These are phyloP conservation scores for Ceyx margarethae DNA, from an alignment of 2,113 vertebrate species.

Conservation along the genomic window DNA sequence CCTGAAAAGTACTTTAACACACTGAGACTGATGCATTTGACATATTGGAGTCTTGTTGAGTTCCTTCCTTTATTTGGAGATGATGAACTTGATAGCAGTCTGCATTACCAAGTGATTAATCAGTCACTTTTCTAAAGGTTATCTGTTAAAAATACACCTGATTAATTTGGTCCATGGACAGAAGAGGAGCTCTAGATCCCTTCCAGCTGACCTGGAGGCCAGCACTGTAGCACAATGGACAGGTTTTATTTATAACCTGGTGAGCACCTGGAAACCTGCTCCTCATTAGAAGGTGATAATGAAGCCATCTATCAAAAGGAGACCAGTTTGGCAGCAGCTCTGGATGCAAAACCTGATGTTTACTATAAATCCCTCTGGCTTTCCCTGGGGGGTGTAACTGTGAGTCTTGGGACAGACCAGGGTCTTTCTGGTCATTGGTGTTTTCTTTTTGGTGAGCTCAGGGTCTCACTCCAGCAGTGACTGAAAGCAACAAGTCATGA, in stretches of 20 bases:
- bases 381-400: not conserved
- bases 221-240: conserved; percentile 48
- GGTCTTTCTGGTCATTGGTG: not conserved
- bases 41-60: conserved; percentile 45
- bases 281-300: conserved; percentile 89
- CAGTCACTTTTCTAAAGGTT: conserved; percentile 46
- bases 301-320: conserved; percentile 82
- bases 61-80: conserved; percentile 40
- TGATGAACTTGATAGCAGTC: conserved; percentile 48
- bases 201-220: conserved; percentile 47
- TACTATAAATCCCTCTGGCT: conserved; percentile 34
- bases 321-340: conserved; percentile 66
- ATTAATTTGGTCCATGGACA: conserved; percentile 75
- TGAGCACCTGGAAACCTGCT: conserved; percentile 85
- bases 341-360: conserved; percentile 30
- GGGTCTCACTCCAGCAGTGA: not conserved
- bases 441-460: conserved; percentile 8
- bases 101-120: conserved; percentile 39
- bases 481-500: conserved; percentile 5
- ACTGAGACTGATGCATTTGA: conserved; percentile 32
- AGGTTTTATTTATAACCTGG: conserved; percentile 76
- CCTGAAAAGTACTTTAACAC: conserved; percentile 48
- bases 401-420: not conserved
- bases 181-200: conserved; percentile 77
- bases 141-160: conserved; percentile 66